Evolutionary conservation across 2,888 invertebrate species (phyloP), one percentile per base, ranked within the genome.

Genomic region (Patella pellucida): DNA sequence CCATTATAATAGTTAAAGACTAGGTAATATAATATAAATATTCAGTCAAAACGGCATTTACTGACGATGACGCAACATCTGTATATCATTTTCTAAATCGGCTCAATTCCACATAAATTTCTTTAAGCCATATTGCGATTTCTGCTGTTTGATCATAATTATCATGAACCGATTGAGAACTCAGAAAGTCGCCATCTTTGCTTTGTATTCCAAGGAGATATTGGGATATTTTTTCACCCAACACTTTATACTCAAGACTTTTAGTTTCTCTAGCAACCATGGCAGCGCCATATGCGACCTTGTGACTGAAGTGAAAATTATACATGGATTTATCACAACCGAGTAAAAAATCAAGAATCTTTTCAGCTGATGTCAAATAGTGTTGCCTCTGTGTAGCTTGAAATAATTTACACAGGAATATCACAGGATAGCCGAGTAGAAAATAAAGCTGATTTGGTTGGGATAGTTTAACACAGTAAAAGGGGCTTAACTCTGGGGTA

Each of bases 141-240:
- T 83, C 83, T 0, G 83, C 75, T 11, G 80, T 76, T 76, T 83
- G 83, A 52, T 83, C 83, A 56, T 72, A 79, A 50, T 75, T 76
- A 52, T 81, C 80, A 2, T 78, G 73, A 1, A 54, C 67, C 14
- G 78, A 80, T 41, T 80, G 54, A 11, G 79, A 80, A n/a, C 68
- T 69, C 68, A 78, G 74, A 69, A 81, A 78, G n/a, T 80, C 71
- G 2, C 83, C 83, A 23, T 78, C 77, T 5, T 78, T 75, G 11
- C 77, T 76, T 69, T 81, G 81, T 14, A 78, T 79, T 16, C 80
- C 79, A 16, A 80, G 68, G 52, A 83, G 73, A 74, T 75, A 81
- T 67, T 79, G 77, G 15, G 78, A 78, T 12, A 81, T 52, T 14
- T 74, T 77, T n/a, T 76, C 77, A 16, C 79, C 77, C 62, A 82